Evolutionary conservation across 2,113 vertebrate species (phyloP), one percentile per base, ranked within the genome.

Genomic region (Zingel zingel): DNA sequence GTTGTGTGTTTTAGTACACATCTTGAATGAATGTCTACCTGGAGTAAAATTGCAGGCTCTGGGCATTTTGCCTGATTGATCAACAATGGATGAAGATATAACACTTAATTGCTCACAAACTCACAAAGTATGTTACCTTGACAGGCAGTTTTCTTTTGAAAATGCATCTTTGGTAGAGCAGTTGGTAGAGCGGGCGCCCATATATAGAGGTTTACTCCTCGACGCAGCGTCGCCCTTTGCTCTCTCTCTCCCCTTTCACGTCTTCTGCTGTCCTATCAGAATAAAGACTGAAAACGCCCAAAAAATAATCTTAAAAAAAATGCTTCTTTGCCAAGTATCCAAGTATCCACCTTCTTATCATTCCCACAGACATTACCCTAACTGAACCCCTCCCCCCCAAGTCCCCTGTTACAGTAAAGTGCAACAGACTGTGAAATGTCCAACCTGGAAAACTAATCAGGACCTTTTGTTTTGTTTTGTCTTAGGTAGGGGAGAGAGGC

Each of bases 371-470:
- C 48, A n/a, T 82, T 74, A 85, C 86, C 74, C 76, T 74, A 74
- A 85, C 61, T 43, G 82, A 84, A 86, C 80, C 82, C 86, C 82
- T 71, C 48, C 10, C 39, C 39, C 39, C 39, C 9, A 84, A 81
- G 81, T 70, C 66, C 30, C 51, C 88, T 18, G 83, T 87, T 90
- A 79, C 80, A 84, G 36, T 82, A 86, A 89, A 91, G 90, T 92
- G 88, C 85, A 92, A 87, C 84, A 85, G 92, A 92, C 92, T 84
- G 90, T 90, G 87, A 91, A 90, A 90, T 79, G 74, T 88, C 65
- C 82, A 88, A 88, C 82, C 80, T 91, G 85, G 82, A 81, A 85
- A 43, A 88, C 88, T 88, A 87, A 91, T 88, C 85, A 85, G 77
- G 83, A 83, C 30, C 77, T 80, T 87, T 88, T 88, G 86, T 90